Base-by-base conservation (phyloP, 2,113 vertebrate species). In the Struthio camelus region DNA sequence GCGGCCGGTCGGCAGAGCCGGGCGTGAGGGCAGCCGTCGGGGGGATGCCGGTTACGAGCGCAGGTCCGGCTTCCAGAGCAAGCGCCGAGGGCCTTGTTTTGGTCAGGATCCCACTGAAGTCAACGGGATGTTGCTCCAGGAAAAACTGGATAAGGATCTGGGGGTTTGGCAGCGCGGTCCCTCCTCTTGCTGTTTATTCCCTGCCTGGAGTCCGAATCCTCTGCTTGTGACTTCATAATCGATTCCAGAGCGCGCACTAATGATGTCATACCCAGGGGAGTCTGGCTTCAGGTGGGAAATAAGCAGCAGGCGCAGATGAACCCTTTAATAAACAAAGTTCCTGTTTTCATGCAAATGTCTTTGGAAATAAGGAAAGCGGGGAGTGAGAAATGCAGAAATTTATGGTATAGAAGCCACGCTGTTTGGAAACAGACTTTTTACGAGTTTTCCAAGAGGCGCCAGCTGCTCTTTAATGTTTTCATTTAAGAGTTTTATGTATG, bases 401-500 rank as follows among this genome's bases (percentile, higher is more conserved):
- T 97, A 96, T 82, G 81, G 95, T 93, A 73, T 93, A 93, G 96
- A 95, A 97, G 93, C 10, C 1, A 93, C 12, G 32, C 95, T 96
- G 97, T 96, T 97, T 96, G 93, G 90, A 97, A 98, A 97, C 95
- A 96, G 96, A 95, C 66, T 86, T 97, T 98, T 97, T 97, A 96
- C 87, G 95, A 91, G 96, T 96, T 97, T 97, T 98, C 97, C 75
- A 80, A 87, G 96, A 97, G 97, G 96, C 82, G 89, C 95, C 97
- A 96, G 97, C 97, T 97, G 97, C 97, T 97, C 91, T 96, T 95
- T 90, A 97, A 94, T 96, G 96, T 96, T 97, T 96, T 96, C 94
- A 85, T 97, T 97, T 97, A 91, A 72, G 94, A 97, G 80, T 95
- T 97, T 97, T 96, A 95, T 95, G 86, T 95, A 96, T 96, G 95